These are phyloP conservation scores for Eulemur rufifrons DNA, from an alignment of 2,113 vertebrate genomes.

Conservation along the genomic window DNA sequence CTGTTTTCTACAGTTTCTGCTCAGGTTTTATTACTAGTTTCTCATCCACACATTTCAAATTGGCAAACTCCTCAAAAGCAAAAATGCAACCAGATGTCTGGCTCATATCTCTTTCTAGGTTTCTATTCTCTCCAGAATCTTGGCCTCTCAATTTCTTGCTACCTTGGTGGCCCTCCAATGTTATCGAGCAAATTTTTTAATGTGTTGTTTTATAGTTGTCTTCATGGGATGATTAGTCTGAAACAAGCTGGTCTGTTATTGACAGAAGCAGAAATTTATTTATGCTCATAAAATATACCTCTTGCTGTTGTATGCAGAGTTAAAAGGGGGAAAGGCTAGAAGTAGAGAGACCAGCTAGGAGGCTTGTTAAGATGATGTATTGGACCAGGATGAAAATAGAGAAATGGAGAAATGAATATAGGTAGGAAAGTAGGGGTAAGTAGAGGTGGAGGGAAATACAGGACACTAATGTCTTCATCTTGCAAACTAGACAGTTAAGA, in stretches of 20 bases:
- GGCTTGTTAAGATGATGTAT: not conserved
- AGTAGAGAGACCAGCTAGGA: not conserved
- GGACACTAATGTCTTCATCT: not conserved
- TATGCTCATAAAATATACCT: not conserved
- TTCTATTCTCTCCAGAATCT: not conserved
- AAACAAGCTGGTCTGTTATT: conserved; percentile 1
- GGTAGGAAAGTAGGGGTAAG: not conserved
- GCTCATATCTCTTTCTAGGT: not conserved
- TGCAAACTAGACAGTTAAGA: not conserved
- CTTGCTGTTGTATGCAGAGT: conserved; percentile 14
- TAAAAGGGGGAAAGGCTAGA: not conserved
- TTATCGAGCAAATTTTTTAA: not conserved
- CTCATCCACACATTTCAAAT: conserved; percentile 26
- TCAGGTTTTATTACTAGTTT: not conserved
- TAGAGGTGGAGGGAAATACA: not conserved
- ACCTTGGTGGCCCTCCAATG: not conserved
- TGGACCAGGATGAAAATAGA: conserved; percentile 39
- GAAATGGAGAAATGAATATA: not conserved
- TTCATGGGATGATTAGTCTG: not conserved
- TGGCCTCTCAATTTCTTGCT: not conserved
- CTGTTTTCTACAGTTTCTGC: not conserved
- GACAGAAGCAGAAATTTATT: conserved; percentile 26
- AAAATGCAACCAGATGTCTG: not conserved
- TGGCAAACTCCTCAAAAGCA: conserved; percentile 38
- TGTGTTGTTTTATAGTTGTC: not conserved